Evolutionary conservation across 2,113 vertebrate species (phyloP).

Genomic region (Elephantulus edwardii): DNA sequence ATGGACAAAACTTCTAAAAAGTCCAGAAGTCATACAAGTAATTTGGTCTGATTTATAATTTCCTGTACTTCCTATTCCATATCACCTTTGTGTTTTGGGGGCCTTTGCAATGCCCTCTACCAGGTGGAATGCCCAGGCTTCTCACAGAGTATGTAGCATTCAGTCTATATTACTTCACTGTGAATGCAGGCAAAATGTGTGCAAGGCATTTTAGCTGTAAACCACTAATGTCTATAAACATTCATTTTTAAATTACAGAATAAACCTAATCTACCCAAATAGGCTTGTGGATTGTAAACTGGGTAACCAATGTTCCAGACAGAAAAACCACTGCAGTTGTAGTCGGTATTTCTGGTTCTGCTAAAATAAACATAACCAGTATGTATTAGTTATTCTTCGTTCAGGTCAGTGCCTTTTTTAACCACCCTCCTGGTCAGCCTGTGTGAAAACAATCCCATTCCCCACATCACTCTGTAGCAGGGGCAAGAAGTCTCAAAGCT

Average conservation of each 20-base stretch:
- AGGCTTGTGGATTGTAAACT: not conserved
- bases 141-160: not conserved
- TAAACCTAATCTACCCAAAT: not conserved
- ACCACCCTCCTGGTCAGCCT: slow-evolving; percentile 29
- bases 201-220: not conserved
- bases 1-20: slow-evolving; percentile 72
- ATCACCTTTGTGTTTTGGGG: not conserved
- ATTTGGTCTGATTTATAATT: slow-evolving; percentile 72
- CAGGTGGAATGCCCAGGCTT: not conserved
- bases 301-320: not conserved
- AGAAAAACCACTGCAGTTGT: slow-evolving; percentile 29
- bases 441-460: slow-evolving; percentile 46
- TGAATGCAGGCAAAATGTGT: not conserved
- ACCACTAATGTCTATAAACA: not conserved
- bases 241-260: slow-evolving; percentile 26
- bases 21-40: slow-evolving; percentile 73
- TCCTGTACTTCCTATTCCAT: slow-evolving; percentile 60
- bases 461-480: slow-evolving; percentile 23
- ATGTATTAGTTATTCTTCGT: slow-evolving; percentile 42
- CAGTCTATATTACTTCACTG: not conserved
- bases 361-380: slow-evolving; percentile 37
- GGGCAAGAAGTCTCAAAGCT: slow-evolving; percentile 50
- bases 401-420: slow-evolving; percentile 37
- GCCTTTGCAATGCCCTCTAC: not conserved
- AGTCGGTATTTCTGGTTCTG: slow-evolving; percentile 7